Evolutionary conservation across 2,888 invertebrate genomes (phyloP), one percentile per base, ranked within the genome.

Genomic region (Heterodera filipjevi): DNA sequence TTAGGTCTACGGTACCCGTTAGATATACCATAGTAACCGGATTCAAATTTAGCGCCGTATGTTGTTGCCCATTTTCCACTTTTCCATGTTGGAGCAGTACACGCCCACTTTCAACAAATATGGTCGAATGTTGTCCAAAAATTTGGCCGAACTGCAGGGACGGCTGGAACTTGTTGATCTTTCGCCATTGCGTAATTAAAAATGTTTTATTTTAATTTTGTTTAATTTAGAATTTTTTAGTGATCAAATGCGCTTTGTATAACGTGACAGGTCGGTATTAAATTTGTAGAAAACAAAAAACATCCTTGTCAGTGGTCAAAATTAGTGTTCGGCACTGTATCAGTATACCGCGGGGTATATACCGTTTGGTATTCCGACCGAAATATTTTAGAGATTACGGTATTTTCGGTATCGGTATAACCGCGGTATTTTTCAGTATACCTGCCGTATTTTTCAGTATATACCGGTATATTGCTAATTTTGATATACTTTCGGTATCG

Each of bases 11-110:
- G 8, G 2, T 39, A 2, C 12, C 39, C 39, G 8, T 39, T 39
- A 6, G 0, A 39, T 16, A 16, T 49, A 49, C 19, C 14, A 16
- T 49, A n/a, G 8, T 59, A 27, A n/a, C 5, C 5, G 6, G 10
- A 59, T 27, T 27, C 27, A 22, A 59, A 27, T 59, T 59, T 59
- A 59, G 59, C 84, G 91, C 27, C 89, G 89, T 80, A 83, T 91
- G 82, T 85, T 91, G 70, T 91, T 91, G 2, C 91, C 91, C n/a
- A 89, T 91, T 2, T 91, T 91, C 82, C 91, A 91, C 84, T 91
- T 90, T 84, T 88, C 89, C 72, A 90, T 91, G 78, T 86, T 91
- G 71, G 85, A 90, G 53, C 90, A 90, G 80, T 91, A 90, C 82
- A 80, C 90, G 66, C 74, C 68, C 35, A 71, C 72, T n/a, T 80